Conservation (phyloP, 92 coral and sea anemone species). For the Ricordea florida region DNA sequence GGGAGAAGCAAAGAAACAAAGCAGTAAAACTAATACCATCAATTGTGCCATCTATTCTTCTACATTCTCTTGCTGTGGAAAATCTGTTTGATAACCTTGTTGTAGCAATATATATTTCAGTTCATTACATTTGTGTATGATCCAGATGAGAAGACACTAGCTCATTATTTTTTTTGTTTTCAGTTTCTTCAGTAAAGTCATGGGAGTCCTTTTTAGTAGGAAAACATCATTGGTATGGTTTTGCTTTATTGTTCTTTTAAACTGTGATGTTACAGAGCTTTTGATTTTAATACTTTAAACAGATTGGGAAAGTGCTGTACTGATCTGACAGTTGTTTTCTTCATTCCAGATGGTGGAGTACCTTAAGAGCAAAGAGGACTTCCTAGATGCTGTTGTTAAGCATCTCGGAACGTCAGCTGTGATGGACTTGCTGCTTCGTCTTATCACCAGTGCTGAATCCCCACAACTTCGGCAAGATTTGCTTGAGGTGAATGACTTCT, state of each 20-base stretch:
- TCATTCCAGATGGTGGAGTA: conserved; percentile 86
- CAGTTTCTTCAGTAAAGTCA: conserved; percentile 95
- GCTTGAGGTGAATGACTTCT: conserved; percentile 85
- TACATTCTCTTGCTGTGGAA: too few relatives aligned
- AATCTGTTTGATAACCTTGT: too few relatives aligned
- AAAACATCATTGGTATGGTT: conserved; percentile 90
- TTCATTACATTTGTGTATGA: background rate
- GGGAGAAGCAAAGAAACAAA: too few relatives aligned
- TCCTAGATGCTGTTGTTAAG: conserved; percentile 78
- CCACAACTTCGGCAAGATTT: conserved; percentile 88
- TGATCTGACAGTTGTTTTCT: background rate
- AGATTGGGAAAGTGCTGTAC: background rate
- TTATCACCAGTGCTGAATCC: conserved; percentile 91
- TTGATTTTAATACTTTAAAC: too few relatives aligned
- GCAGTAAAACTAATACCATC: too few relatives aligned
- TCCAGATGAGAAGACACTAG: background rate
- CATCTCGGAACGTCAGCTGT: conserved; percentile 98
- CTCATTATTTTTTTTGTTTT: background rate
- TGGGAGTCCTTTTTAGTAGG: conserved; percentile 89
- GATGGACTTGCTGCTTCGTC: conserved; percentile 89
- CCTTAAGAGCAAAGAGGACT: conserved; percentile 91
- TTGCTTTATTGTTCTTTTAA: background rate
- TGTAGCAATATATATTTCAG: background rate
- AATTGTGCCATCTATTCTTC: too few relatives aligned
- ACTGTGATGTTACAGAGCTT: too few relatives aligned